Base-by-base conservation (phyloP, 2,797 vertebrate genomes). In the Pristis pectinata region DNA sequence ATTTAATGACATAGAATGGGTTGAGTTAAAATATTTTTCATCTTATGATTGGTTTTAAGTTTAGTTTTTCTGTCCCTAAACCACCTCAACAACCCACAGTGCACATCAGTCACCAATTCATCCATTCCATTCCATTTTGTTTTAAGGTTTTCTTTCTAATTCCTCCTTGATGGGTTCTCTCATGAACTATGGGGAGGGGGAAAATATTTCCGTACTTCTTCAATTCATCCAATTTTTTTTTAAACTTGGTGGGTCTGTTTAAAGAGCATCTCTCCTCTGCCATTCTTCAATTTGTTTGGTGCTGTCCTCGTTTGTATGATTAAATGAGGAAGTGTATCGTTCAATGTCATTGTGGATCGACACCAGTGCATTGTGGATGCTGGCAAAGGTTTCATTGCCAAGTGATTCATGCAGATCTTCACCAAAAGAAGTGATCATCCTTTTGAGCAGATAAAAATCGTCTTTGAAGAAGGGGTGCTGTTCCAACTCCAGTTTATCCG, bases 391-490 rank as follows among this genome's bases (percentile, higher is more conserved):
- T 41, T 67, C n/a, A 0, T 41, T 24, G 1, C 87, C 87, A 64
- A 91, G 9, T 9, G 2, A n/a, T 24, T 10, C 59, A 7, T 67
- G 17, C 7, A 91, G 61, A 1, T 8, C 7, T 61, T 24, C 6
- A 72, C 70, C 17, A 72, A 0, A 17, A 72, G 5, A 15, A 13
- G 0, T 3, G 1, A 67, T 13, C 22, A 67, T 1, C 22, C 13
- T 13, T 22, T 1, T 0, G 64, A 17, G 1, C 13, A n/a, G 0
- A 0, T 8, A 0, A 34, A 89, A 13, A 13, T 19, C 61, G 0
- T 30, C 9, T 0, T 56, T 0, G 49, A 53, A 2, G 44, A 85
- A 30, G 13, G 3, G 17, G 44, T 30, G 10, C 49, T 87, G 10
- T 0, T 56, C 59, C 53, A 30, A 59, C 13, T 56, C 3, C 10